Evolutionary conservation across 2,888 invertebrate genomes (phyloP), one percentile per base, ranked within the genome.

Genomic region (Boloria selene): DNA sequence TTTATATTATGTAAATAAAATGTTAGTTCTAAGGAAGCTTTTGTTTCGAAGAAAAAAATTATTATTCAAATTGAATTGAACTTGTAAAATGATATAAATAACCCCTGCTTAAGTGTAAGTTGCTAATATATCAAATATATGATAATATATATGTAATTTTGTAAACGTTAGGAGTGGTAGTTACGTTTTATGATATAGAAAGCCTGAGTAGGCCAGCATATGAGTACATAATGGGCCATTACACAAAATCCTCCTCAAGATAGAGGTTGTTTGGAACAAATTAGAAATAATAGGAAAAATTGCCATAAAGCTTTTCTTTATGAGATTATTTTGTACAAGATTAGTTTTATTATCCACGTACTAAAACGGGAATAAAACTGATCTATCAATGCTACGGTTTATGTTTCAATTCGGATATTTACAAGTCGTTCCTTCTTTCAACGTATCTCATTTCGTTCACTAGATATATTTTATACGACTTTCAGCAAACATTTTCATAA

Each of bases 271-370:
- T 68, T 62, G 67, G 64, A 65, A 70, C 67, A 70, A 70, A 70
- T 67, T 70, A 70, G 67, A 70, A 70, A 70, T 70, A 67, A 67
- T 70, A 70, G 64, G 69, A 67, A 67, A 70, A 65, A 67, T 62
- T 51, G 64, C 64, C 64, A 70, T 70, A 70, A 70, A 70, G 47
- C 65, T 55, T n/a, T 47, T 50, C 64, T 70, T 70, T 70, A 70
- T 67, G 69, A 55, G 61, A 60, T 70, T 65, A 65, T 69, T 69
- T 67, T 61, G 56, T 61, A 67, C 47, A 26, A 64, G 61, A 69
- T 69, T 70, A 70, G 69, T 67, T 70, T 70, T 70, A 69, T 67
- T 64, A 67, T 59, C 65, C 61, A 54, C 61, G 59, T 67, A 67
- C 61, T 64, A 65, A 64, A 58, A 26, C 22, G 16, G 22, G 45